Evolutionary conservation across 1,140 invertebrate species (phyloP), one percentile per base, ranked within the genome.

Genomic region (Goniozus legneri): DNA sequence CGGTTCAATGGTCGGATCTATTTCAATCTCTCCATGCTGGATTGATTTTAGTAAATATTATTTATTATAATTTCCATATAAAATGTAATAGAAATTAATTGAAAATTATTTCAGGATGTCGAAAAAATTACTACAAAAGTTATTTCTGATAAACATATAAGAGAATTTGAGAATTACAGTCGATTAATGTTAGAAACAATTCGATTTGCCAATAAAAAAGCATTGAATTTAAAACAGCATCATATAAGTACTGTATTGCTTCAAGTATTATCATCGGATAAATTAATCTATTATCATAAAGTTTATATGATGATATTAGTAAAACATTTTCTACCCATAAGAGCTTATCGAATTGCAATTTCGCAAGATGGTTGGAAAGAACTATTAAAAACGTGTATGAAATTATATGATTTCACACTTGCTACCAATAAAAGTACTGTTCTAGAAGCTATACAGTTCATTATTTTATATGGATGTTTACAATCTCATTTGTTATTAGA

Each of bases 271-370:
- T 12, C 44, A 3, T 42, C 32, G 19, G 35, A 35, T 12, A 24
- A 31, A 6, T 70, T 58, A 30, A n/a, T 50, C 15, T 35, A 53
- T 13, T 65, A 54, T 52, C 54, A 65, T 20, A 52, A 65, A 37
- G 60, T 52, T 15, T 70, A 70, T 27, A 15, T 66, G 8, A 35
- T 31, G 27, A 55, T 64, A 38, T 44, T 69, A n/a, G 43, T 38
- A 6, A 58, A 50, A 31, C 54, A 60, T 21, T 19, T 70, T 16
- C 45, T 70, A 18, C 36, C 65, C 15, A 56, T 58, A 20, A 56
- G 47, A 44, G 36, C 21, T 10, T 62, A 68, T 42, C 36, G 60
- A 18, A 47, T 52, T 1, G 37, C 54, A 15, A 57, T 71, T 14
- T 14, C 32, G 3, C 13, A 18, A 4, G 54, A 58, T 13, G 42